phyloP scores from a whole-genome alignment of 2,113 vertebrate genomes.

The Stigmatopora argus region DNA sequence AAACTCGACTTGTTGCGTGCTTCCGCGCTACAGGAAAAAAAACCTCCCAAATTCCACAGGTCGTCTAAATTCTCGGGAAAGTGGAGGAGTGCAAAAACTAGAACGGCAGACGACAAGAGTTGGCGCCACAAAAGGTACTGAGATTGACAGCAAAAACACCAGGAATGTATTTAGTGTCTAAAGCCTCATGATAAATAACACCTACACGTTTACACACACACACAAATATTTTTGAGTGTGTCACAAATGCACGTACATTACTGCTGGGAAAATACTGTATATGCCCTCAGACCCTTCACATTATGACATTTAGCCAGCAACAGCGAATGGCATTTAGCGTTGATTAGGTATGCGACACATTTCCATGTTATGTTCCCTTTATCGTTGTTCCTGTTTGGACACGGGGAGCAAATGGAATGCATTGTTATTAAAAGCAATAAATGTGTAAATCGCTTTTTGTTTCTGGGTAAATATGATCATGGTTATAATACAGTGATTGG shows the following conservation, averaged over 20 bases:
- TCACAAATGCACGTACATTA: neutral
- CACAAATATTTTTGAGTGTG: neutral
- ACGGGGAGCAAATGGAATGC: neutral
- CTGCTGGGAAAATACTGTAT: neutral
- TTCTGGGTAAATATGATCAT: neutral
- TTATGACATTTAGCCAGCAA: constrained; percentile 18
- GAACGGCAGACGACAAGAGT: constrained; percentile 2
- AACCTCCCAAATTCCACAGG: constrained; percentile 28
- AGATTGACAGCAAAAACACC: constrained; percentile 15
- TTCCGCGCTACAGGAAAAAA: constrained; percentile 8
- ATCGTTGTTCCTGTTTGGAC: neutral
- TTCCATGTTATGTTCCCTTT: constrained; percentile 3
- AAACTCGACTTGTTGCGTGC: neutral
- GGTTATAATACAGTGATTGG: neutral
- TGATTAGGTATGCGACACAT: constrained; percentile 7
- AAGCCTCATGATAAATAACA: constrained; percentile 4
- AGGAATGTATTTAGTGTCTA: constrained; percentile 11
- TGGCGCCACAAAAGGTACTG: constrained; percentile 13
- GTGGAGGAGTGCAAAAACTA: neutral
- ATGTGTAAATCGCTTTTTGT: constrained; percentile 1
- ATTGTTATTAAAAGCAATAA: neutral
- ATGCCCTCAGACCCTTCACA: constrained; percentile 2
- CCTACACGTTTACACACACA: neutral
- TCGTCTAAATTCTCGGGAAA: constrained; percentile 15
- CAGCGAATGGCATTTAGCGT: constrained; percentile 29